Percentiles rank a stretch among this genome's conserved stretches.
phyloP scores from a whole-genome alignment of 1,140 invertebrate genomes.

The Drosophila baimaii region DNA sequence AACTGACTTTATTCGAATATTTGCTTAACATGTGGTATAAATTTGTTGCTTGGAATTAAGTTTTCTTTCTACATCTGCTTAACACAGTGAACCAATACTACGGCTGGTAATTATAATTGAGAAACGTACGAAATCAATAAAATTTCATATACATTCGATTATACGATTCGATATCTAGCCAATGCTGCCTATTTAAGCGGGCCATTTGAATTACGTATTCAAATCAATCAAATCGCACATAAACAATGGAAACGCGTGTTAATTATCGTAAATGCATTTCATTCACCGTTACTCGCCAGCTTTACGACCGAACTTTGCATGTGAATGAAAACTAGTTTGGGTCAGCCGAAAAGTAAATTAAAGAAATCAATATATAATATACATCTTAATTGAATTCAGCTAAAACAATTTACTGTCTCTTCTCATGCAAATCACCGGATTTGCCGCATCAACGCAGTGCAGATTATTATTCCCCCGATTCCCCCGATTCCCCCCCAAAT shows the following conservation, averaged over 20 bases:
- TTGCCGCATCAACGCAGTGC: constrained; percentile 28
- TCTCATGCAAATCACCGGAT: constrained; percentile 47
- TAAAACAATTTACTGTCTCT: constrained; percentile 27
- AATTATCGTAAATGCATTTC: constrained; percentile 46
- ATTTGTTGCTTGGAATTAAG: too few species aligned
- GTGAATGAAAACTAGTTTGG: constrained; percentile 32
- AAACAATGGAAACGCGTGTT: constrained; percentile 14
- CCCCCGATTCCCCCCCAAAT: neutral
- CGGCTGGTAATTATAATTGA: too few species aligned
- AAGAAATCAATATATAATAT: constrained; percentile 21
- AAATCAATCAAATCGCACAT: constrained; percentile 41
- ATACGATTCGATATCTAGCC: neutral
- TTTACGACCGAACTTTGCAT: constrained; percentile 48
- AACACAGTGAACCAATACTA: too few species aligned
- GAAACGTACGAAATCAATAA: too few species aligned
- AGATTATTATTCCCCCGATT: constrained; percentile 30
- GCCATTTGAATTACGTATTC: constrained; percentile 5
- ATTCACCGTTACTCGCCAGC: constrained; percentile 30
- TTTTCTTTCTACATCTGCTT: too few species aligned
- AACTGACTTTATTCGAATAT: too few species aligned
- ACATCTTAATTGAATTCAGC: constrained; percentile 38
- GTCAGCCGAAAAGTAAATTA: constrained; percentile 44
- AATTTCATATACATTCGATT: too few species aligned
- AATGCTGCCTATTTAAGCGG: constrained; percentile 4
- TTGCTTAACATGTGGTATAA: too few species aligned